Evolutionary conservation across 2,113 vertebrate species (phyloP), one percentile per base, ranked within the genome.

Genomic region (Hypanus sabinus): DNA sequence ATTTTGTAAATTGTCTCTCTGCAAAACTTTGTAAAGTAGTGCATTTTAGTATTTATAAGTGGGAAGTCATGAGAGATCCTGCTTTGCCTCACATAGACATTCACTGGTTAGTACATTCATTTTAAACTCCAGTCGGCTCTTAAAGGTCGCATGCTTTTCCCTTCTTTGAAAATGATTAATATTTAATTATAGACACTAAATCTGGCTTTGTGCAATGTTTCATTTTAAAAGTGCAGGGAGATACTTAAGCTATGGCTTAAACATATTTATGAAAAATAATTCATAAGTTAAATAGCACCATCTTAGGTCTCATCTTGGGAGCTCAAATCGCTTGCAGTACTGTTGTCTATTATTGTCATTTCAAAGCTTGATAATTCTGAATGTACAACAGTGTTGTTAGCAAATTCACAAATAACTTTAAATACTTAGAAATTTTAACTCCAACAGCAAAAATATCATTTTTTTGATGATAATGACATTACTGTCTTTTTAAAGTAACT

Each of bases 181-280:
- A 91, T 91, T 90, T 90, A 22, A 71, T 71, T 93, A 36, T 6
- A 93, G 90, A 71, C 18, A 71, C 73, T 73, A 93, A 73, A 73
- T 6, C 68, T 36, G 36, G 33, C 16, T 38, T 73, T 70, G 36
- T 10, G 22, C 24, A 22, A 73, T 73, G 20, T 5, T 73, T 73
- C 62, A 65, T 9, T 14, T 14, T 0, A 65, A 65, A 5, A 11
- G 14, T 11, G 62, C 14, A 0, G 9, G 62, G 14, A 65, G 62
- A 65, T 65, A 62, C 55, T 88, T 38, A 38, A 83, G 80, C 36
- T 83, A 55, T 27, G 80, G 80, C 46, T 83, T 55, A 83, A 83
- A 65, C 8, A 65, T 65, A 46, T 46, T 70, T 10, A 60, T 14
- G 60, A 87, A 87, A 30, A 46, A 24, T 60, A 87, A 24, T 85